These are phyloP conservation scores for Anthopleura sola DNA, from an alignment of 64 coral and sea anemone species.

Conservation along the genomic window DNA sequence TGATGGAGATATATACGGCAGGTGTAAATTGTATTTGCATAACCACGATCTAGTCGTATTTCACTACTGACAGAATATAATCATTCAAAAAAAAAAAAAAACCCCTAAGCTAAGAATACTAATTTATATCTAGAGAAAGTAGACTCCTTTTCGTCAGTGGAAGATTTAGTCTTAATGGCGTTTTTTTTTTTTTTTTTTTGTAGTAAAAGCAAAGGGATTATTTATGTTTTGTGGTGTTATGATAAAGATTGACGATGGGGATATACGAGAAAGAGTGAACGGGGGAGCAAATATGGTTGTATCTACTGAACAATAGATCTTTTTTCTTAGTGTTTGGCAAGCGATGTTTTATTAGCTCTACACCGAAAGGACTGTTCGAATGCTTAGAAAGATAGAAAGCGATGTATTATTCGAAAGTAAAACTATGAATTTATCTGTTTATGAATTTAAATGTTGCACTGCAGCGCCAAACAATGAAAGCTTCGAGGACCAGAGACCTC, in stretches of 20 bases:
- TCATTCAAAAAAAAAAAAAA: background rate
- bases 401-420: background rate
- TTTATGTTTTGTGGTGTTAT: background rate
- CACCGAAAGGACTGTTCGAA: background rate
- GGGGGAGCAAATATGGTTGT: background rate
- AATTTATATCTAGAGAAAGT: too few species aligned
- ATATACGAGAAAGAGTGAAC: background rate
- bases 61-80: background rate
- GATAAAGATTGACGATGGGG: background rate
- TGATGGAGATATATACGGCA: background rate
- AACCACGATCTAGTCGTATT: background rate
- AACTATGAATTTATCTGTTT: background rate
- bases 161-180: background rate
- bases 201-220: background rate
- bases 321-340: background rate
- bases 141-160: background rate
- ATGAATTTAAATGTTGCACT: too few species aligned
- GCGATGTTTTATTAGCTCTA: background rate
- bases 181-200: background rate
- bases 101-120: background rate
- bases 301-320: background rate
- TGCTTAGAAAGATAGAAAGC: background rate
- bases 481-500: background rate
- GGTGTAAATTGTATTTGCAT: conserved; percentile 1
- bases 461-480: background rate